Base-by-base conservation (phyloP, 2,888 invertebrate genomes). In the Metalampra italica region DNA sequence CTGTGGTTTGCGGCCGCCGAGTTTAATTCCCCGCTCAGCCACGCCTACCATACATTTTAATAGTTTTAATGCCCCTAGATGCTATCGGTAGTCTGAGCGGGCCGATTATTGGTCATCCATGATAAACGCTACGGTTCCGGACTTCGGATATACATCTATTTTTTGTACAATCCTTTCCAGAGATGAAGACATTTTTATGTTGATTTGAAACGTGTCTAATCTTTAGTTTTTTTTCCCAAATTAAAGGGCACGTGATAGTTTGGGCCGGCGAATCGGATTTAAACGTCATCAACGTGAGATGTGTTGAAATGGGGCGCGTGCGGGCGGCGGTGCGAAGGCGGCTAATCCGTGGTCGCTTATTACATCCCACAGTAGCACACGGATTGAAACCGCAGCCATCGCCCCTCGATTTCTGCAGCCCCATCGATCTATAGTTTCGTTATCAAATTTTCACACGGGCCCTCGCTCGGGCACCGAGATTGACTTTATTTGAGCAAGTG, bases 361-460 rank as follows among this genome's bases (percentile, higher is more conserved):
- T 83, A 80, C 84, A 81, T 84, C 81, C 80, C 80, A 83, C 85
- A 82, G 87, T 84, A 85, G 87, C 86, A 74, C 73, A 73, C 77
- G 71, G 75, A 83, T 79, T 80, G 79, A 75, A 84, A 89, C 88
- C 88, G 82, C 88, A 88, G 71, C 80, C 61, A 71, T 77, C 71
- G 78, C 76, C 77, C 75, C 69, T 75, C 78, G 75, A 77, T 77
- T 77, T 77, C 84, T 81, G 79, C 85, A 85, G 82, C 75, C 81
- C 78, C 78, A 78, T 82, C 83, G 85, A 83, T 87, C 85, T 77
- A 80, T 85, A 81, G 85, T 77, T 87, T 83, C 77, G 86, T 87
- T 86, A 88, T 88, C 88, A 87, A 89, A 87, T 88, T 89, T 89
- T 89, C 88, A 89, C 88, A 89, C 88, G 86, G 75, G 68, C 75